phyloP scores from a whole-genome alignment of 2,888 invertebrate species.

The Apantesis nais region DNA sequence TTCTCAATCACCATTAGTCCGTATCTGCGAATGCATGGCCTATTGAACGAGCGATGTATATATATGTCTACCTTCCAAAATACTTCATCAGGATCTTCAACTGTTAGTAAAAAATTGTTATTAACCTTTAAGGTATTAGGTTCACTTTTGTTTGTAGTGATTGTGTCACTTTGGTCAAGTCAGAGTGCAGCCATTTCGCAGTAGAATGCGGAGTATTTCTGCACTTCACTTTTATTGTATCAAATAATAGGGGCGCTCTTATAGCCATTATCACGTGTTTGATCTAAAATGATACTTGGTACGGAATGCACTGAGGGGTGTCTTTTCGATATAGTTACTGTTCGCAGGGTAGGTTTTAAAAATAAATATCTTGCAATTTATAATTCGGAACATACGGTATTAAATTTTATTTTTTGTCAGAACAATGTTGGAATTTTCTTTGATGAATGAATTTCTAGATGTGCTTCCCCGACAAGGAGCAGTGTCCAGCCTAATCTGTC shows the following conservation, averaged over 20 bases:
- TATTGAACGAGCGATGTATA: slow-evolving; percentile 71
- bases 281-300: slow-evolving; percentile 85
- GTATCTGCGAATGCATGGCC: slow-evolving; percentile 80
- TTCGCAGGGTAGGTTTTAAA: slow-evolving; percentile 35
- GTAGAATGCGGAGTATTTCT: slow-evolving; percentile 85
- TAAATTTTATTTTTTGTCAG: neutral
- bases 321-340: slow-evolving; percentile 60
- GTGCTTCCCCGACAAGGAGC: neutral
- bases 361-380: neutral
- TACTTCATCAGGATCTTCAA: slow-evolving; percentile 57
- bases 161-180: slow-evolving; percentile 58
- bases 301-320: slow-evolving; percentile 62
- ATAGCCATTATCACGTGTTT: slow-evolving; percentile 85
- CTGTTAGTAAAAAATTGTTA: slow-evolving; percentile 41
- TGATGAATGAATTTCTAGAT: neutral
- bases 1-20: slow-evolving; percentile 85
- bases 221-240: slow-evolving; percentile 86
- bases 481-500: neutral
- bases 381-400: neutral
- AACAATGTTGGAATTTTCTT: neutral
- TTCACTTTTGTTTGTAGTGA: slow-evolving; percentile 32
- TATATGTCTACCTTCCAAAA: slow-evolving; percentile 63
- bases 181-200: slow-evolving; percentile 64
- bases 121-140: slow-evolving; percentile 32
- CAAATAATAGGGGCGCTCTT: slow-evolving; percentile 86